phyloP scores from a whole-genome alignment of 2,888 invertebrate species.

The Lithodes maja region DNA sequence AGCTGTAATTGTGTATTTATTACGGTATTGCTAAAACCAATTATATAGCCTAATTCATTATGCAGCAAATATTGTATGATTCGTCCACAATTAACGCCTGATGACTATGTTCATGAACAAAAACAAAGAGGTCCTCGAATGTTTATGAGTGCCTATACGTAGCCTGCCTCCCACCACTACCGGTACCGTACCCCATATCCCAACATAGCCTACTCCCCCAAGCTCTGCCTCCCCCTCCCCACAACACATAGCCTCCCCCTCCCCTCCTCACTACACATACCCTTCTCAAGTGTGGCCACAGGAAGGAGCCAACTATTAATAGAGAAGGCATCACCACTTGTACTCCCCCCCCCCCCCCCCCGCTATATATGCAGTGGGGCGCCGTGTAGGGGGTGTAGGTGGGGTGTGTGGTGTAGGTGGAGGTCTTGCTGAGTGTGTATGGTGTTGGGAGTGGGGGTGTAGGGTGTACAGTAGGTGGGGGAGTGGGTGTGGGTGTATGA shows the following conservation, averaged over 20 bases:
- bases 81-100: no score
- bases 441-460: not conserved
- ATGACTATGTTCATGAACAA: no score
- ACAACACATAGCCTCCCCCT: not conserved
- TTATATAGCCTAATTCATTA: no score
- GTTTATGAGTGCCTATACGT: no score
- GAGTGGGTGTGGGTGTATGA: not conserved
- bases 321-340: not conserved
- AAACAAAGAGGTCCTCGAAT: no score
- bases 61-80: no score
- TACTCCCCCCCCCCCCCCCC: slow-evolving; percentile 8
- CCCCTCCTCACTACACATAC: not conserved
- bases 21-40: no score
- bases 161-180: no score
- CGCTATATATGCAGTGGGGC: not conserved
- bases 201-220: not conserved
- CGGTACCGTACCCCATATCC: not conserved
- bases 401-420: not conserved
- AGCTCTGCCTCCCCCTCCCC: slow-evolving; percentile 23
- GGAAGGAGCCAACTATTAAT: not conserved
- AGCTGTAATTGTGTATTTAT: no score
- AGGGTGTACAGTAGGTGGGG: not conserved
- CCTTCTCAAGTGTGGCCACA: not conserved
- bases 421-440: not conserved
- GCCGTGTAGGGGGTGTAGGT: not conserved